Percentiles rank a stretch among this genome's conserved stretches.
Conservation (phyloP, 1,140 invertebrate genomes). For the Dendroctonus ponderosae region DNA sequence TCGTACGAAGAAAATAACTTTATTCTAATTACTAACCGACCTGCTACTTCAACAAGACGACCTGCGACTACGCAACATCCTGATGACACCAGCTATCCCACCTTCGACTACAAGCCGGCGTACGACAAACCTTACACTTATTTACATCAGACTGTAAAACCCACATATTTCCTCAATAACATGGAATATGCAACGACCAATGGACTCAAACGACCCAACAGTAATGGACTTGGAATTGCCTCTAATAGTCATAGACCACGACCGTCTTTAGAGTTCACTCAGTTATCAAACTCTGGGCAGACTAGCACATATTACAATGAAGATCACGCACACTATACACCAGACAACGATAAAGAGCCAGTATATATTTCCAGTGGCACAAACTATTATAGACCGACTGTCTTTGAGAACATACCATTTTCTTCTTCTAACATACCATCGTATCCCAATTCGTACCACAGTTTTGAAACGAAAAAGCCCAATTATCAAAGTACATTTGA, state of each 20-base stretch:
- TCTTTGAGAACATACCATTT: constrained; percentile 31
- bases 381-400: constrained; percentile 1
- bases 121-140: constrained; percentile 7
- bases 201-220: constrained; percentile 31
- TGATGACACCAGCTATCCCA: constrained; percentile 12
- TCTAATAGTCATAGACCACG: neutral
- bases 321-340: too few relatives aligned
- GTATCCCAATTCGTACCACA: neutral
- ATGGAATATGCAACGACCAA: constrained; percentile 2
- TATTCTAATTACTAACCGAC: constrained; percentile 6
- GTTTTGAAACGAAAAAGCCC: too few relatives aligned
- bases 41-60: constrained; percentile 38
- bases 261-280: neutral
- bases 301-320: too few relatives aligned
- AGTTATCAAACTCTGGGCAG: too few relatives aligned
- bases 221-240: constrained; percentile 16
- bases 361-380: constrained; percentile 26
- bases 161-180: neutral
- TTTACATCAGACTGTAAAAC: neutral
- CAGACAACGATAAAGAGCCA: neutral
- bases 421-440: constrained; percentile 13
- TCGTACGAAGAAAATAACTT: constrained; percentile 1
- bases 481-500: too few relatives aligned
- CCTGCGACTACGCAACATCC: neutral
- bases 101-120: constrained; percentile 2